phyloP scores from a whole-genome alignment of 2,113 vertebrate species.

The Hydropotes inermis region DNA sequence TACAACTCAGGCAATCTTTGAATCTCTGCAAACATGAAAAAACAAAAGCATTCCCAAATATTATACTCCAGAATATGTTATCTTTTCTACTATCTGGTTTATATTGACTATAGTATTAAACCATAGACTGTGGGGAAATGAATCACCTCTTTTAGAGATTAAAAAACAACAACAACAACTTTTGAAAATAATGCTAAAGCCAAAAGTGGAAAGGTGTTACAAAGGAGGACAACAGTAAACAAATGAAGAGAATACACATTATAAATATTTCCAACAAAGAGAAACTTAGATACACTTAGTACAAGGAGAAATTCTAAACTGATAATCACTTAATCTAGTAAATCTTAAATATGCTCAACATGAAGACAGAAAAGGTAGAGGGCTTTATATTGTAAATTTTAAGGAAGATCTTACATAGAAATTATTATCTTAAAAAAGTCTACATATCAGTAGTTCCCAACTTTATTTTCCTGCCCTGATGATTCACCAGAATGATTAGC shows the following conservation, averaged over 20 bases:
- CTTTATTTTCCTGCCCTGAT: background rate
- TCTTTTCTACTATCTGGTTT: background rate
- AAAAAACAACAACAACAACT: background rate
- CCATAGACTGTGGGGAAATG: background rate
- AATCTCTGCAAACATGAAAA: background rate
- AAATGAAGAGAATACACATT: background rate
- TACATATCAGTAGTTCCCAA: background rate
- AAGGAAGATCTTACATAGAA: background rate
- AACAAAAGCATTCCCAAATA: background rate
- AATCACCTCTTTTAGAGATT: background rate
- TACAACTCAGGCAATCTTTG: background rate
- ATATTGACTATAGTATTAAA: background rate
- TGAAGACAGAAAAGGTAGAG: background rate
- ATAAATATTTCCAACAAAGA: background rate
- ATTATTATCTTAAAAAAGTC: background rate
- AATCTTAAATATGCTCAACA: background rate
- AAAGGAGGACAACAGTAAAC: background rate
- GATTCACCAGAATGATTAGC: background rate
- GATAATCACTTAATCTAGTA: background rate
- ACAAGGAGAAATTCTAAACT: background rate
- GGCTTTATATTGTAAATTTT: background rate
- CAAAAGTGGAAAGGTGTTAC: background rate
- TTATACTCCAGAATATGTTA: background rate
- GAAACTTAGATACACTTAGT: conserved; percentile 1
- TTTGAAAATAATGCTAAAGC: background rate